Evolutionary conservation across 2,797 vertebrate genomes (phyloP), one percentile per base, ranked within the genome.

Genomic region (Galago senegalensis): DNA sequence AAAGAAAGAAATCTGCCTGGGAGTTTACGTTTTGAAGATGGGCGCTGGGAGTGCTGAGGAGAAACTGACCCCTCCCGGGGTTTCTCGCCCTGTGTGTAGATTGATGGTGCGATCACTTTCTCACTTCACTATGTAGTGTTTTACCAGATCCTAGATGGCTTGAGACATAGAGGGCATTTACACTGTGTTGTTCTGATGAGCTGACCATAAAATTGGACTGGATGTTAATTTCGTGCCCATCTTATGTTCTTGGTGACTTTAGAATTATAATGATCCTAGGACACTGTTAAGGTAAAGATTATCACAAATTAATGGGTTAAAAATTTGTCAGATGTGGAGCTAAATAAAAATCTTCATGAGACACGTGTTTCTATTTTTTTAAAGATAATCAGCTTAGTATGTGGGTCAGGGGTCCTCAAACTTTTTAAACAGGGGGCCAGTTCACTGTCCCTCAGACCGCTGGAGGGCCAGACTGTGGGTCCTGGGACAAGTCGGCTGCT

Each of bases 321-420:
- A 81, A 89, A 81, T 58, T 69, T 82, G 9, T 92, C 69, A 25
- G 17, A 70, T 8, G 17, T 27, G 43, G 37, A 92, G 9, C 34
- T 77, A 79, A 91, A 77, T 93, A 70, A 91, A 96, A 89, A 49
- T 49, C 2, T 82, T 63, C 84, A 29, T 9, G 53, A 63, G 60
- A 95, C 91, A 83, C 58, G 12, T 56, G 29, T 53, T 83, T 83
- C 10, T 72, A 27, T 37, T 77, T 73, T 94, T 94, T 93, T 73
- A 20, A 85, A 73, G 49, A 72, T n/a, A 40, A 40, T 17, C 1
- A 21, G 8, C 14, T 76, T 87, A 70, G 21, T 58, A 13, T 84
- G 23, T 65, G 40, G 40, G 7, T 43, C 40, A 43, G 7, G 40
- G 40, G 5, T 43, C 40, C 40, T 43, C 40, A 43, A 43, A 43